These are phyloP conservation scores for Ormyrus thymus DNA, from an alignment of 2,888 invertebrate genomes.

Conservation along the genomic window DNA sequence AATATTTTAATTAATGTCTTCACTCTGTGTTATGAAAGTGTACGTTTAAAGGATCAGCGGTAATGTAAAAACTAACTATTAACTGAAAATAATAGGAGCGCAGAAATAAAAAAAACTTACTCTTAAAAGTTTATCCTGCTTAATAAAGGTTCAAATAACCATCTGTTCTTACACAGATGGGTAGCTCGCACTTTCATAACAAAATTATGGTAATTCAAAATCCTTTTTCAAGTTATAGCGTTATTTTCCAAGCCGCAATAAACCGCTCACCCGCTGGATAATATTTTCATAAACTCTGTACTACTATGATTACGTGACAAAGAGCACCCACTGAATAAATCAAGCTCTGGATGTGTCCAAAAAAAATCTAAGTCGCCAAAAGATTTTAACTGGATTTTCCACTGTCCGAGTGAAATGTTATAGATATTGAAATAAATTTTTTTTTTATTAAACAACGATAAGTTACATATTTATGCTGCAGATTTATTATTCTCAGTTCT, in stretches of 20 bases:
- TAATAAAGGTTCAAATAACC: background rate
- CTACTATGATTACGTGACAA: constrained; percentile 26
- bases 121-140: background rate
- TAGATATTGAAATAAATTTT: too few species aligned
- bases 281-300: constrained; percentile 24
- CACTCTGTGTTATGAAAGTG: background rate
- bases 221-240: constrained; percentile 16
- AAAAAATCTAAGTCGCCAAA: too few species aligned
- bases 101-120: background rate
- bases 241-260: constrained; percentile 9
- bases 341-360: background rate
- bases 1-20: background rate
- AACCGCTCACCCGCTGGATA: constrained; percentile 14
- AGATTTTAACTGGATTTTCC: too few species aligned
- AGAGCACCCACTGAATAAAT: constrained; percentile 12
- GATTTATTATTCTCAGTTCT: too few species aligned
- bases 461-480: too few species aligned
- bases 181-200: constrained; percentile 10
- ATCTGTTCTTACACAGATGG: background rate
- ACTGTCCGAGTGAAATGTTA: too few species aligned
- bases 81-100: background rate
- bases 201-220: constrained; percentile 33
- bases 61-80: background rate
- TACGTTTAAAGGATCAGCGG: background rate
- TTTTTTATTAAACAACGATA: too few species aligned